Conservation (phyloP, 2,888 invertebrate genomes). For the Stenolophus ochropezus region DNA sequence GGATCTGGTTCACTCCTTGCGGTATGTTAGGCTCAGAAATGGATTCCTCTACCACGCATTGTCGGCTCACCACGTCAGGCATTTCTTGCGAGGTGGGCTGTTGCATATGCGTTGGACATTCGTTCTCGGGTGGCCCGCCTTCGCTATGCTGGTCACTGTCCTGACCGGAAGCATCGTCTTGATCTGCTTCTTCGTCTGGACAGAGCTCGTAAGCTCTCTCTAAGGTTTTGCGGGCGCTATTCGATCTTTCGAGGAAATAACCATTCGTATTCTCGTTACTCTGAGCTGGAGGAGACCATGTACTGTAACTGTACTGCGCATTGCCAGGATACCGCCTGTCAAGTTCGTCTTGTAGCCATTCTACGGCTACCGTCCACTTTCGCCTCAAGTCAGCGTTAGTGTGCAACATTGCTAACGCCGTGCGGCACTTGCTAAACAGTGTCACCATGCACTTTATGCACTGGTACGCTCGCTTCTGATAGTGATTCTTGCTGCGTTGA, state of each 20-base stretch:
- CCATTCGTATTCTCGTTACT: slow-evolving; percentile 97
- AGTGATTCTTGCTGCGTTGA: slow-evolving; percentile 92
- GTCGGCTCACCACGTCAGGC: slow-evolving; percentile 46
- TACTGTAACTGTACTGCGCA: slow-evolving; percentile 88
- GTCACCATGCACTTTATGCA: slow-evolving; percentile 97
- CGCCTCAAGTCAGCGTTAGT: slow-evolving; percentile 86
- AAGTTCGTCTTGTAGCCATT: slow-evolving; percentile 96
- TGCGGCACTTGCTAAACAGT: slow-evolving; percentile 89
- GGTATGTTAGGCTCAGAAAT: slow-evolving; percentile 1
- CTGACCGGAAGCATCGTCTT: slow-evolving; percentile 63
- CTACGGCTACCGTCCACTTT: slow-evolving; percentile 92
- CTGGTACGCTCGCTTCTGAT: slow-evolving; percentile 97
- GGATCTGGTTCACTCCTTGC: slow-evolving; percentile 2
- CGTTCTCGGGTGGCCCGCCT: slow-evolving; percentile 63
- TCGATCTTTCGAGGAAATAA: slow-evolving; percentile 94
- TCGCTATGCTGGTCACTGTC: slow-evolving; percentile 68
- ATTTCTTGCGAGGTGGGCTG: slow-evolving; percentile 35
- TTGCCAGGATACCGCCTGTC: slow-evolving; percentile 82
- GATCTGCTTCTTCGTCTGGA: slow-evolving; percentile 77
- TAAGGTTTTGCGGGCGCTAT: slow-evolving; percentile 92
- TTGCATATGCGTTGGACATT: slow-evolving; percentile 24
- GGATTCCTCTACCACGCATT: slow-evolving; percentile 17
- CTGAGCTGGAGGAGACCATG: slow-evolving; percentile 95
- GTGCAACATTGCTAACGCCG: slow-evolving; percentile 87
- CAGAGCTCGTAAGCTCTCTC: slow-evolving; percentile 85